Evolutionary conservation across 1,140 invertebrate species (phyloP).

Genomic region (Aphelinus atriplicis): DNA sequence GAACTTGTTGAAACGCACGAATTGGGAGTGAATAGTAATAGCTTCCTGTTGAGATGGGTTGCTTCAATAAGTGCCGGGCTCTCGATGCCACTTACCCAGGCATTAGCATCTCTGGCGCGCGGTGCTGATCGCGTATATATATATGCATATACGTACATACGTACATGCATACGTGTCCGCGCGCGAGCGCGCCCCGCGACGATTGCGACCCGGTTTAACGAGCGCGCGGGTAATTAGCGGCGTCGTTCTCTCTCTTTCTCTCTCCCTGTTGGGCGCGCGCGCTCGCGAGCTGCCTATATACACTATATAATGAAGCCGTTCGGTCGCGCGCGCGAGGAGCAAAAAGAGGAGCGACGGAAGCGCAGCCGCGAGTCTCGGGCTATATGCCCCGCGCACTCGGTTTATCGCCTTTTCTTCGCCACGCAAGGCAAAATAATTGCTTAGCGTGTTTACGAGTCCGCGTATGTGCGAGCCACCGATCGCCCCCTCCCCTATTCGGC

Average conservation of each 20-base stretch:
- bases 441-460: constrained; percentile 1
- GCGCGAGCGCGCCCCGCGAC: constrained; percentile 2
- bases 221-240: constrained; percentile 27
- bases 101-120: no score
- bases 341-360: not conserved
- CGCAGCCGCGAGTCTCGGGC: not conserved
- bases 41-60: no score
- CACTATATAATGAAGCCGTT: constrained; percentile 25
- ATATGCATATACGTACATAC: no score
- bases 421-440: constrained; percentile 2
- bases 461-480: not conserved
- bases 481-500: not conserved
- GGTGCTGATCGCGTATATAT: no score
- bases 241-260: no score
- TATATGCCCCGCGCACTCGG: not conserved
- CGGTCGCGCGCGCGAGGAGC: not conserved
- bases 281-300: not conserved
- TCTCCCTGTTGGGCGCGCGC: no score
- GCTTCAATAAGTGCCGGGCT: no score
- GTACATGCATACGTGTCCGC: no score
- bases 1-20: no score
- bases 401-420: constrained; percentile 19
- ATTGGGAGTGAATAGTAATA: no score
- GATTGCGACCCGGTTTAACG: constrained; percentile 21
- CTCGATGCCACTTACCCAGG: no score